Evolutionary conservation across 2,113 vertebrate genomes (phyloP), one percentile per base, ranked within the genome.

Genomic region (Oreotrochilus melanogaster): DNA sequence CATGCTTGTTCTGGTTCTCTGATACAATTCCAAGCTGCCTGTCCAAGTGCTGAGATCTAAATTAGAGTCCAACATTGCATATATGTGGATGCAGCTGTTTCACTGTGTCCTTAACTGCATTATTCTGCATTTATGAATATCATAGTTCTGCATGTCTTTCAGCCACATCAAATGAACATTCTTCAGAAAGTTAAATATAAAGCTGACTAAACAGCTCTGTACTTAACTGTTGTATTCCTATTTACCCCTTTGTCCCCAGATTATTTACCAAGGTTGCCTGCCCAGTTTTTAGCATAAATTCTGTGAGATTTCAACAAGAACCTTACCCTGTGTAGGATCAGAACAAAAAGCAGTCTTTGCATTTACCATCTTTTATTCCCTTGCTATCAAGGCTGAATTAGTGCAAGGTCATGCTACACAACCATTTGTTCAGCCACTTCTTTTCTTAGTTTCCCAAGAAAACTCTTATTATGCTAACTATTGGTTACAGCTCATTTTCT

Each of bases 121-220:
- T 91, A 74, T 64, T 93, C 73, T 86, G 92, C 91, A 86, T 92
- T 94, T 91, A 74, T 90, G 86, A 95, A 71, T 82, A 56, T 56
- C 54, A 47, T 11, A 88, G 60, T 48, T 94, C 78, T 92, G 56
- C 64, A 88, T 0, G 72, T 47, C 86, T 95, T 88, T 86, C 67
- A 93, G 60, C 56, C 10, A 35, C 67, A 50, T 86, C 75, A 33
- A n/a, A 25, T 15, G 28, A 86, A 62, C 9, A 0, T 42, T 75
- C 88, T 70, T 65, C 88, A 83, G 62, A 73, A 90, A 94, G 75
- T 88, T 82, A 93, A 94, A 90, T 66, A 86, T n/a, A 86, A 95
- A 89, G 65, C 83, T 75, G 57, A 71, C 83, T 62, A 88, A 91
- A 93, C 84, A 93, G 84, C 94, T 91, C 84, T 72, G 28, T 76